These are phyloP conservation scores for Fundulus diaphanus DNA, from an alignment of 2,797 vertebrate species.

Conservation along the genomic window DNA sequence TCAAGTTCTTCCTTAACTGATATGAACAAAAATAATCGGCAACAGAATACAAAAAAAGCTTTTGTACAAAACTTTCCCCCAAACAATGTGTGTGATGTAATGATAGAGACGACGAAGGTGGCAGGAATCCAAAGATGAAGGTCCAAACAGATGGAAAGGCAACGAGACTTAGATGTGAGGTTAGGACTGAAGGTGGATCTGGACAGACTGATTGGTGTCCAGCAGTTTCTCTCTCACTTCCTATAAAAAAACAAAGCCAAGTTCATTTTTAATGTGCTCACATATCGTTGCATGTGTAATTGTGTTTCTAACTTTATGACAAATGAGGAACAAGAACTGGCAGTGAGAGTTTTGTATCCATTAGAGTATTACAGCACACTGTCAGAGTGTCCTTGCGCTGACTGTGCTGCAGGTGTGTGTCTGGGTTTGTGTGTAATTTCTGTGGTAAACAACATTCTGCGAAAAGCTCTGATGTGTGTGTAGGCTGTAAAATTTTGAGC, in stretches of 20 bases:
- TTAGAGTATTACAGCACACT: constrained; percentile 55
- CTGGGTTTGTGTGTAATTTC: constrained; percentile 14
- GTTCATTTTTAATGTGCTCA: constrained; percentile 22
- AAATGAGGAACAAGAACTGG: constrained; percentile 49
- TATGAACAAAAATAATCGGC: background rate
- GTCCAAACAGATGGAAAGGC: background rate
- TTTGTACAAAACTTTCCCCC: too few species aligned
- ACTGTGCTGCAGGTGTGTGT: constrained; percentile 13
- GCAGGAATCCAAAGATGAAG: background rate
- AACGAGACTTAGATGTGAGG: constrained; percentile 13
- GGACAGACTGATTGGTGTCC: constrained; percentile 59
- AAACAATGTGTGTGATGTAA: constrained; percentile 9
- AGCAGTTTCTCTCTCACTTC: constrained; percentile 42
- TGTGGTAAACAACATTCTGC: constrained; percentile 45
- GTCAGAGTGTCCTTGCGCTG: constrained; percentile 50
- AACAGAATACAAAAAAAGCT: background rate
- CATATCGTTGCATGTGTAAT: constrained; percentile 7
- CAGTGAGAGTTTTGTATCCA: constrained; percentile 53
- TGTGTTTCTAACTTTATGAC: constrained; percentile 47
- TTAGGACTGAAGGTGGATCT: constrained; percentile 54
- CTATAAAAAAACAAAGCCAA: constrained; percentile 25
- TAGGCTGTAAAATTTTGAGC: constrained; percentile 44
- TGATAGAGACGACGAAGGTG: constrained; percentile 11
- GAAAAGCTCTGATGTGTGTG: constrained; percentile 31
- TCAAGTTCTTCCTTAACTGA: background rate